Evolutionary conservation across 30 jellyfish, hydroid and myxozoan species (phyloP), one percentile per base, ranked within the genome.

Genomic region (Morbakka virulenta): DNA sequence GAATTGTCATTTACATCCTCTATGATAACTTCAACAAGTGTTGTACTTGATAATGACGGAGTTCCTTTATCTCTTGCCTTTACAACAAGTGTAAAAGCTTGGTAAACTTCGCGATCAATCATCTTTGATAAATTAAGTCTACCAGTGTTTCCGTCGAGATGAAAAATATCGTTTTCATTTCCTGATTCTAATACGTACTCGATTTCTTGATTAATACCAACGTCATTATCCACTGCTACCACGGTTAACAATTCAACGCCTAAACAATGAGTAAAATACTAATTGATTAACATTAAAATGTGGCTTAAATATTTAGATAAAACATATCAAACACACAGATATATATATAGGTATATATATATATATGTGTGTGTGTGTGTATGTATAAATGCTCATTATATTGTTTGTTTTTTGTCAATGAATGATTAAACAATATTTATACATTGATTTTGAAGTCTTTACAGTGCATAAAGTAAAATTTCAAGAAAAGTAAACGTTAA

Each of bases 21-120:
- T 32, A 90, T 88, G 2, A 81, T 84, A 6, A 90, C 72, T 0
- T 66, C 67, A 65, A 84, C 83, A 53, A 3, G 30, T 1, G 74
- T 86, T 2, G 78, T 63, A 0, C 90, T 22, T 23, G 82, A 50
- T 28, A 83, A 64, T 28, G 96, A 72, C 3, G 98, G 98, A 1
- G 81, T 64, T 28, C 98, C 98, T 73, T 79, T 84, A 74, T 90
- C 98, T 30, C 67, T 73, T 0, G 98, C 98, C 11, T 85, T 69
- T 26, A 90, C 88, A 27, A 41, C 76, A 32, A 90, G 76, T 25
- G 41, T 68, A 74, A 83, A 90, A 2, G 62, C 26, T 17, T 70
- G 91, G 52, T 31, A 36, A 12, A 26, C 30, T 65, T 90, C 98
- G 28, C 98, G 71, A 66, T 90, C 98, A 26, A 90, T 57, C 1